Percentiles rank a stretch among this genome's conserved stretches.
Evolutionary conservation across 2,113 vertebrate species (phyloP).

Genomic region (Ibidorhyncha struthersii): DNA sequence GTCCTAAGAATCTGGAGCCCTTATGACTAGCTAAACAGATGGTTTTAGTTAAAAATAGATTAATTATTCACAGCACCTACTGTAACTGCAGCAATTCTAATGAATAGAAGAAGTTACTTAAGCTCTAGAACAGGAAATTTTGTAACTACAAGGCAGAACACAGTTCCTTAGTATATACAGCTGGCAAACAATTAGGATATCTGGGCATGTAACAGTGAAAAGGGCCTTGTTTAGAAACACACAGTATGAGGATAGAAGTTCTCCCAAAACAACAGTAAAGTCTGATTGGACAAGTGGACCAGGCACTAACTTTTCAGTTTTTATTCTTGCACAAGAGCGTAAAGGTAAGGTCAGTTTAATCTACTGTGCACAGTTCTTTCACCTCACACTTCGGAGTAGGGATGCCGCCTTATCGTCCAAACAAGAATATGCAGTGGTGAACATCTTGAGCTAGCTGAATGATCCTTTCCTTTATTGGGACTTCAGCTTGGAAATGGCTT

Average conservation of each 20-base stretch:
- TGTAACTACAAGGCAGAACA: background rate
- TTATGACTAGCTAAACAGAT: background rate
- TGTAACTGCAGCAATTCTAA: background rate
- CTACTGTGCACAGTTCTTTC: fast-evolving
- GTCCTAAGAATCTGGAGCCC: background rate
- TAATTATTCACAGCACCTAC: background rate
- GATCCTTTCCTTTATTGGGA: background rate
- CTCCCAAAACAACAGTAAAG: background rate
- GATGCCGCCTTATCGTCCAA: background rate
- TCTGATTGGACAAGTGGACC: background rate
- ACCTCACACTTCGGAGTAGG: background rate
- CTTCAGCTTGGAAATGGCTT: background rate
- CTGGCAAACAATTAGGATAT: background rate
- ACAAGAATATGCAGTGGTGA: background rate
- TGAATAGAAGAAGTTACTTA: background rate
- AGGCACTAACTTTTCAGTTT: background rate
- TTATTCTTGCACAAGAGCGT: background rate
- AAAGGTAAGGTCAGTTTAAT: background rate
- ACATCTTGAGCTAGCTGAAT: background rate
- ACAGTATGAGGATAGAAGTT: background rate
- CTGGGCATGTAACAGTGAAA: background rate
- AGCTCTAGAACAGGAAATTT: background rate
- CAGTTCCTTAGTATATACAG: background rate
- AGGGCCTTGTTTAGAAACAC: background rate
- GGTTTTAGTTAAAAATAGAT: background rate